Evolutionary conservation across 1,140 invertebrate species (phyloP).

Genomic region (Pseudachorutes palmiensis): DNA sequence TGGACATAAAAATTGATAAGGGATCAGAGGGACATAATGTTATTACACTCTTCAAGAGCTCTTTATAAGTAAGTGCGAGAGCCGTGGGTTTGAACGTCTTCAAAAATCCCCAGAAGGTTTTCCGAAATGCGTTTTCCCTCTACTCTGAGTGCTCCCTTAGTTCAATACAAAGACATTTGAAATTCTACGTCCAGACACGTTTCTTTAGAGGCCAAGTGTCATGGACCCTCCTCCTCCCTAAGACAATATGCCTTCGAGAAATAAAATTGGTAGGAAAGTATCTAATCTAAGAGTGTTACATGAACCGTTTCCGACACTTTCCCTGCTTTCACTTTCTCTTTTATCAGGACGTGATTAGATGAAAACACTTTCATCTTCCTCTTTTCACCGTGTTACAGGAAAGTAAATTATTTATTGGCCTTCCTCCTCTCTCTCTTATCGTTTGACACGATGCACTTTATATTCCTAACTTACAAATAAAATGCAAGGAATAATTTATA

Average conservation of each 20-base stretch:
- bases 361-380: constrained; percentile 2
- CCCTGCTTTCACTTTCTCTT: not conserved
- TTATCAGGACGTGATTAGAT: not conserved
- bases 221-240: not conserved
- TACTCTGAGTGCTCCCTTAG: no score
- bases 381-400: not conserved
- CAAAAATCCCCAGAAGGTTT: no score
- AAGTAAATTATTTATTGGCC: constrained; percentile 7
- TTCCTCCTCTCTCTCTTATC: not conserved
- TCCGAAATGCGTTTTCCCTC: no score
- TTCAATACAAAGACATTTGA: no score
- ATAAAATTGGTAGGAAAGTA: not conserved
- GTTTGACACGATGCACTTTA: not conserved
- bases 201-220: no score
- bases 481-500: not conserved
- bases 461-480: not conserved
- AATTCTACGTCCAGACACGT: no score
- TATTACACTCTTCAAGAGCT: no score
- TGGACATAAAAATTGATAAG: not conserved
- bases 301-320: not conserved
- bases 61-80: no score
- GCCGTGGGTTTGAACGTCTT: no score
- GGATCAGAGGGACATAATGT: not conserved
- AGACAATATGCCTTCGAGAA: not conserved
- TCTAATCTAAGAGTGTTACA: not conserved